Evolutionary conservation across 2,113 vertebrate genomes (phyloP), one percentile per base, ranked within the genome.

Genomic region (Casuarius casuarius): DNA sequence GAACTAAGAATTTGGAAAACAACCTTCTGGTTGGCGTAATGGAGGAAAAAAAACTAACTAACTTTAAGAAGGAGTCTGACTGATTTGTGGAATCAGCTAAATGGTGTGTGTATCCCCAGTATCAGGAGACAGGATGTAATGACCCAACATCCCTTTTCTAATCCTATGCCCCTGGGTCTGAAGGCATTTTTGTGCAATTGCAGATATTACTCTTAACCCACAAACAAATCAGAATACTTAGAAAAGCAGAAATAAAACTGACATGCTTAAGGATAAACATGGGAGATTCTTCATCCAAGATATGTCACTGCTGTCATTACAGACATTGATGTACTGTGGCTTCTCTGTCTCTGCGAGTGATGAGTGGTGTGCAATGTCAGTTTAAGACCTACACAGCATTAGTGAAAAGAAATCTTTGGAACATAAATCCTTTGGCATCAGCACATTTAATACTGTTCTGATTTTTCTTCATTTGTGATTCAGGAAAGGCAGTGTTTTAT

Each of bases 231-330:
- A 70, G 22, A 90, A 38, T 44, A 74, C n/a, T 72, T 86, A 72
- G n/a, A 85, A 80, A 67, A 28, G 7, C n/a, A 92, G 44, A 70
- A 92, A 79, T 78, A 61, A 85, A 94, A 26, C 26, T 82, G 74
- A 76, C 51, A 90, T 76, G 26, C 38, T 91, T 75, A 77, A 51
- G 25, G 10, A 68, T 85, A 94, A 93, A 95, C 38, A 62, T 42
- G 26, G 44, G 67, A 68, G 52, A 89, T 35, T 68, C 87, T 80
- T 79, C 76, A 87, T 85, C 28, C 33, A 90, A 78, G 72, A 17
- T 86, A 42, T 80, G 38, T 87, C 83, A 75, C 42, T 42, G 18
- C 52, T 92, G 79, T 92, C 87, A 92, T 89, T 91, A 84, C 72
- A 74, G 92, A 95, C 10, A 6, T 10, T 95, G 51, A 79, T 70